Base-by-base conservation (phyloP, 1,140 invertebrate genomes). In the Dufourea novaeangliae region DNA sequence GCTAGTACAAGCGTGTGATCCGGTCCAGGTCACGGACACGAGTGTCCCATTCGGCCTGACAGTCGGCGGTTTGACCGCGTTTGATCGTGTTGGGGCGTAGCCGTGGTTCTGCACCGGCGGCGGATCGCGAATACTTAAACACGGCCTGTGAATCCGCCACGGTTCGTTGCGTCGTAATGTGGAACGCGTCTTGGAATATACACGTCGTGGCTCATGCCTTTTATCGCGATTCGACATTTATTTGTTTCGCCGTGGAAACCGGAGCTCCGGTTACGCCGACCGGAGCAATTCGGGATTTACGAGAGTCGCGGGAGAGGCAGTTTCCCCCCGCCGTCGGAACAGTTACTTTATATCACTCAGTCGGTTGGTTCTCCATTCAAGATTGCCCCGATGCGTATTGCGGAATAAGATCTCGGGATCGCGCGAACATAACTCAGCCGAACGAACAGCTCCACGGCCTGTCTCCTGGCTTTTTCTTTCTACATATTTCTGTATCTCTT, bases 161-260 rank as follows among this genome's bases (percentile, higher is more conserved):
- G 79, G 52, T 82, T 56, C 68, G 64, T 50, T 77, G 76, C 72
- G 62, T 25, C 59, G 52, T 75, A 61, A 84, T 74, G 63, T 77
- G 64, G 72, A 80, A 79, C 79, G 61, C 61, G 64, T 66, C 44
- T 63, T 37, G 46, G 29, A 8, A 8, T 37, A 52, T 67, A 70
- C 32, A 79, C 25, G 29, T 34, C 46, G 78, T 64, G n/a, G 39
- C 37, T 46, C 61, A 37, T 39, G 39, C 25, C 37, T 70, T 80
- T 80, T 73, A 77, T 84, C 80, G 70, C 62, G 61, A 74, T 77
- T 79, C 68, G 77, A 79, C 73, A 27, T 78, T 83, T 80, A 80
- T 77, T 64, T 59, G 61, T 32, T n/a, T 54, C 10, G 29, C 10
- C 41, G 25, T 34, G 39, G 32, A 41, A 52, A 29, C 46, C n/a